Conservation (phyloP, 2,113 vertebrate species). For the Chaetops frenatus region DNA sequence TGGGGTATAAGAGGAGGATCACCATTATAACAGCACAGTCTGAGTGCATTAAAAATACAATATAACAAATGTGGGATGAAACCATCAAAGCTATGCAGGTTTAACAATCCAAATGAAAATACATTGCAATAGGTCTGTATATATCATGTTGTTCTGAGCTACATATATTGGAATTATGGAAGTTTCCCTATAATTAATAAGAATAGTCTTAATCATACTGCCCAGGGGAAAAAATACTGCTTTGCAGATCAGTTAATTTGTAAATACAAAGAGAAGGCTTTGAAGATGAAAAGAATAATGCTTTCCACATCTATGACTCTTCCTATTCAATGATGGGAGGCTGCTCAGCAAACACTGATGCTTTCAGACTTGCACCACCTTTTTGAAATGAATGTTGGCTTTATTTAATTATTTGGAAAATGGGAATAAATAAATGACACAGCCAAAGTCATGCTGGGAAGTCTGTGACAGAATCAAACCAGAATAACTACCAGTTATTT, state of each 20-base stretch:
- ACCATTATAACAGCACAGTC: slow-evolving; percentile 41
- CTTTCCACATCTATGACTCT: not conserved
- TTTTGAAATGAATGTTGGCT: not conserved
- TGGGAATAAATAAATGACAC: not conserved
- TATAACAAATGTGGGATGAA: slow-evolving; percentile 48
- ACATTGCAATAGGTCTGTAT: not conserved
- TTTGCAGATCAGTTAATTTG: slow-evolving; percentile 11
- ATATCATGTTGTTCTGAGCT: not conserved
- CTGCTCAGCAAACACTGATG: not conserved
- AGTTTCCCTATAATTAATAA: not conserved
- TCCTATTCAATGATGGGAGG: not conserved
- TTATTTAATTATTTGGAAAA: not conserved
- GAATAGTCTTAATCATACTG: not conserved
- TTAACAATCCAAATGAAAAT: slow-evolving; percentile 52
- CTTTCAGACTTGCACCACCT: not conserved
- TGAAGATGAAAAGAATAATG: slow-evolving; percentile 37
- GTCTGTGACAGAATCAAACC: not conserved
- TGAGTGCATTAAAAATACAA: slow-evolving; percentile 52
- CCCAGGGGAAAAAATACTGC: not conserved
- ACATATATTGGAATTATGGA: not conserved
- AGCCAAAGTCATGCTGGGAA: not conserved
- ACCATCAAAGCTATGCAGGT: slow-evolving; percentile 32
- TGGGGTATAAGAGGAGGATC: slow-evolving; percentile 7
- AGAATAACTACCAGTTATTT: not conserved
- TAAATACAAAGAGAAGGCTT: slow-evolving; percentile 15